Evolutionary conservation across 1,140 invertebrate species (phyloP).

Genomic region (Neocloeon triangulifer): DNA sequence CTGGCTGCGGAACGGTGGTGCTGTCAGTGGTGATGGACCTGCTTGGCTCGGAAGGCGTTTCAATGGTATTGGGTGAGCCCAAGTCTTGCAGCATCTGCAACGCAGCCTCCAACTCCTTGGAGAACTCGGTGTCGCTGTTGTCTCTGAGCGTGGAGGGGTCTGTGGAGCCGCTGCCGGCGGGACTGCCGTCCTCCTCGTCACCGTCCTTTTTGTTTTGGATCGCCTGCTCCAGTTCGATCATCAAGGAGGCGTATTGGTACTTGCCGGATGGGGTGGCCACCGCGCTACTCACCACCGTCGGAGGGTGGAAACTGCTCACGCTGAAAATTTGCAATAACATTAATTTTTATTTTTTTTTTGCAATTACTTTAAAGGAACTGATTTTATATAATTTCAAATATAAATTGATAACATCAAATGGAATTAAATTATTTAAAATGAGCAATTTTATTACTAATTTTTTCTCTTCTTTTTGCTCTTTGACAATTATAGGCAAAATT

Average conservation of each 20-base stretch:
- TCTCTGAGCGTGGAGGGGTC: constrained; percentile 13
- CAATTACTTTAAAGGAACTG: too few relatives aligned
- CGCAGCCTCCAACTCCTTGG: constrained; percentile 20
- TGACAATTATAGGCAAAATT: too few relatives aligned
- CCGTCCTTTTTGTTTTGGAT: constrained; percentile 6
- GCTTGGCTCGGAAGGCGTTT: constrained; percentile 17
- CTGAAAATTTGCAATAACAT: too few relatives aligned
- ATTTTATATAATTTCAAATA: too few relatives aligned
- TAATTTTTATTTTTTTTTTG: too few relatives aligned
- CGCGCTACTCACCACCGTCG: constrained; percentile 12
- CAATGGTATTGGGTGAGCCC: constrained; percentile 20
- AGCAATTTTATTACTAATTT: too few relatives aligned
- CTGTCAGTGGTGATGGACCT: constrained; percentile 7
- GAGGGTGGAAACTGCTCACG: constrained; percentile 7
- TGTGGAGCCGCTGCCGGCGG: constrained; percentile 6
- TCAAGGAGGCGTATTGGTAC: constrained; percentile 20
- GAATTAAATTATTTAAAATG: too few relatives aligned
- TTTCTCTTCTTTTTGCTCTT: too few relatives aligned
- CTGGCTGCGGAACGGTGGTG: neutral
- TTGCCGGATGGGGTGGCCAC: constrained; percentile 8
- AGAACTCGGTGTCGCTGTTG: constrained; percentile 20
- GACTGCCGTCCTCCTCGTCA: neutral
- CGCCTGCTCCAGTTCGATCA: constrained; percentile 19
- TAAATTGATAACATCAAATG: too few relatives aligned
- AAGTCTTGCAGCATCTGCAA: constrained; percentile 23